These are phyloP conservation scores for Ectemnius continuus DNA, from an alignment of 2,888 invertebrate genomes.

Conservation along the genomic window DNA sequence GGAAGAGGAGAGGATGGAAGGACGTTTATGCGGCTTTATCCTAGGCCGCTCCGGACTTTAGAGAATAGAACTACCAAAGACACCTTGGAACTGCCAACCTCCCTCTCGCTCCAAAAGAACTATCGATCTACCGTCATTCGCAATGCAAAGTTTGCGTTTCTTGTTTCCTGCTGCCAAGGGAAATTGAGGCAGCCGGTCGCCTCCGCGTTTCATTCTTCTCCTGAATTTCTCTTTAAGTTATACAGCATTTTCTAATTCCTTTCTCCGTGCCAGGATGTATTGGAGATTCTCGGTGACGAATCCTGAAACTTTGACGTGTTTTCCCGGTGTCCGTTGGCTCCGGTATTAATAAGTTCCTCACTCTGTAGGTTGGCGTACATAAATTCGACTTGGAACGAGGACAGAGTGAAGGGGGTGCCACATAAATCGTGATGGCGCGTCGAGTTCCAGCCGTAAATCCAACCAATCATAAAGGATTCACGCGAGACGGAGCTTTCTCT, in stretches of 20 bases:
- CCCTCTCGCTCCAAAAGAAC: constrained; percentile 17
- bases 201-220: not conserved
- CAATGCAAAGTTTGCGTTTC: constrained; percentile 43
- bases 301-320: too few species aligned
- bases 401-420: too few species aligned
- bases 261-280: too few species aligned
- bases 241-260: too few species aligned
- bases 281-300: too few species aligned
- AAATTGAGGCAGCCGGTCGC: constrained; percentile 30
- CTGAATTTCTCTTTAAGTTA: constrained; percentile 21
- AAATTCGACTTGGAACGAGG: constrained; percentile 5
- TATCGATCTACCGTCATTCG: constrained; percentile 49
- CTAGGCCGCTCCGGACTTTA: constrained; percentile 45
- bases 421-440: not conserved
- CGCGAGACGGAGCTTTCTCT: not conserved
- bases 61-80: constrained; percentile 31
- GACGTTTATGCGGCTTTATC: constrained; percentile 48
- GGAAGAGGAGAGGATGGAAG: constrained; percentile 1
- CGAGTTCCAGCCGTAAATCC: constrained; percentile 25
- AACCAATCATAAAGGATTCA: constrained; percentile 30
- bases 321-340: too few species aligned
- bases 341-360: too few species aligned
- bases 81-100: constrained; percentile 2
- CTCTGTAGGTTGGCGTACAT: too few species aligned
- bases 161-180: constrained; percentile 33